phyloP scores from a whole-genome alignment of 2,797 vertebrate genomes.

The Pseudomugil tenellus region DNA sequence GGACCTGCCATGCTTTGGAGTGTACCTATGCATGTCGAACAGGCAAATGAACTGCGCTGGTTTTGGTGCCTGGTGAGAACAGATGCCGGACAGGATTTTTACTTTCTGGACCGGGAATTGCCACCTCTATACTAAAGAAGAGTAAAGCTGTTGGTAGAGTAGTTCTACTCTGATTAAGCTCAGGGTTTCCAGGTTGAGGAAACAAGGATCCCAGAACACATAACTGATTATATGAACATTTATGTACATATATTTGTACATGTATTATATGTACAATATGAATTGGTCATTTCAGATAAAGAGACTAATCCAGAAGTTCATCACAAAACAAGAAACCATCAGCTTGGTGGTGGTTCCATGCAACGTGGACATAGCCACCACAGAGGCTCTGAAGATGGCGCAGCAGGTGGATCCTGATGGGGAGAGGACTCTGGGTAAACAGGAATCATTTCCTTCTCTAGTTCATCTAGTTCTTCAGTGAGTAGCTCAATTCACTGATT shows the following conservation, averaged over 20 bases:
- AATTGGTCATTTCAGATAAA: constrained; percentile 81
- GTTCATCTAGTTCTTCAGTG: not conserved
- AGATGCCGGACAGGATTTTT: too few relatives aligned
- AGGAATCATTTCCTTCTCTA: not conserved
- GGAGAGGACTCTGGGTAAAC: constrained; percentile 89
- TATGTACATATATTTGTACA: too few relatives aligned
- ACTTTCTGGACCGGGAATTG: too few relatives aligned
- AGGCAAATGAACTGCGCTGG: too few relatives aligned
- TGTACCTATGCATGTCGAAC: too few relatives aligned
- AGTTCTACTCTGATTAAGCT: not conserved
- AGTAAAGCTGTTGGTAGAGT: too few relatives aligned
- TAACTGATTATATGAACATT: not conserved
- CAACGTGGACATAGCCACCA: constrained; percentile 93
- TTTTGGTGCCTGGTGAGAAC: too few relatives aligned
- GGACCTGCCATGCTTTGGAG: too few relatives aligned
- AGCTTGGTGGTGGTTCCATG: constrained; percentile 90
- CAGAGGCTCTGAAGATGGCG: constrained; percentile 91
- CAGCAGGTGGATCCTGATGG: constrained; percentile 86
- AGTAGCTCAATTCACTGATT: not conserved
- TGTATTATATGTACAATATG: too few relatives aligned
- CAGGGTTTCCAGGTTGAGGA: not conserved
- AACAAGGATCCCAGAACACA: not conserved
- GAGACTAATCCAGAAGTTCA: constrained; percentile 82
- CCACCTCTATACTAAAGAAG: too few relatives aligned
- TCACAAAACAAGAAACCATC: constrained; percentile 88